Evolutionary conservation across 2,113 vertebrate species (phyloP), one percentile per base, ranked within the genome.

Genomic region (Dipodomys ordii): DNA sequence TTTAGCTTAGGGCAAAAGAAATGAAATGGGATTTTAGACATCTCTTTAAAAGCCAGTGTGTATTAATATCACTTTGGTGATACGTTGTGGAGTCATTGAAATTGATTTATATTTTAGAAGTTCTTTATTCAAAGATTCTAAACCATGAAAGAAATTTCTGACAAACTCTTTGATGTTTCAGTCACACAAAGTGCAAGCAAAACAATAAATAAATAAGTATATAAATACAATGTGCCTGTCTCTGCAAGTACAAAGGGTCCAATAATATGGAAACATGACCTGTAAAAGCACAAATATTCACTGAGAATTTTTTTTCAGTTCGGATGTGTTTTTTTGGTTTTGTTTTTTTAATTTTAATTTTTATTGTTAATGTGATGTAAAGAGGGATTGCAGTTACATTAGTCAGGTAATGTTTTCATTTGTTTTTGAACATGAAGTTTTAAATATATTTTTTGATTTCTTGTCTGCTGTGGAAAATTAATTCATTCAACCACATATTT

Each of bases 21-120:
- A 87, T 86, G 92, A 87, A 87, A 84, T 92, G 81, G 85, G 32
- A 23, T 1, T 35, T 91, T 78, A 67, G 10, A 35, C 12, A 64
- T 30, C 15, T 80, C 53, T 87, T 92, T 87, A 77, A 79, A 87
- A 88, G 22, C 49, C 28, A 91, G 78, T 64, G 71, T 91, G 49
- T 28, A 83, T 82, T 92, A 81, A 88, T 69, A 83, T 77, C 12
- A 69, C 3, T 18, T 90, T 92, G 27, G 65, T 49, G 65, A 64
- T 81, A 83, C 78, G 28, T 64, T 46, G 60, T 74, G 6, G 35
- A 79, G 6, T 1, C 32, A 28, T n/a, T 93, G 16, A 94, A 91
- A 74, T 23, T 60, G 32, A 85, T 87, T 1, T 11, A 16, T 68
- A 83, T 82, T 92, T 78, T 65, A 9, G 9, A 85, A 88, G 7